Evolutionary conservation across 2,888 invertebrate species (phyloP).

Genomic region (Parnassius glacialis): DNA sequence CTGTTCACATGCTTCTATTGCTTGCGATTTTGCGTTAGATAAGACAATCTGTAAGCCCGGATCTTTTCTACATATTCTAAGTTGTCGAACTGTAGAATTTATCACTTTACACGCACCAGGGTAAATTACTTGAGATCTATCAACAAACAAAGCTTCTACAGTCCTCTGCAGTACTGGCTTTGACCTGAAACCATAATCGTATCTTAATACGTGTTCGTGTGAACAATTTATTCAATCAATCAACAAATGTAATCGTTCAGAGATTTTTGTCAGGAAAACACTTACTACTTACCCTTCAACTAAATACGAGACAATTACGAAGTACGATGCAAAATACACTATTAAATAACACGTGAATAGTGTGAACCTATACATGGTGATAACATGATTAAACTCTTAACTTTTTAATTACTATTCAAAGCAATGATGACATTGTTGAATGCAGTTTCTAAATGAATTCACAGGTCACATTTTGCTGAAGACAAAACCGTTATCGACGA

Average conservation of each 20-base stretch:
- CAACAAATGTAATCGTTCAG: too few relatives aligned
- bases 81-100: constrained; percentile 81
- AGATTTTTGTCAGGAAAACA: constrained; percentile 15
- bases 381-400: constrained; percentile 40
- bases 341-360: constrained; percentile 51
- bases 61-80: constrained; percentile 82
- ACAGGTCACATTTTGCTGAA: constrained; percentile 36
- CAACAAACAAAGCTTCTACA: constrained; percentile 60
- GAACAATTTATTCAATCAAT: too few relatives aligned
- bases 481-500: constrained; percentile 51
- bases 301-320: constrained; percentile 52
- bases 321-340: constrained; percentile 29
- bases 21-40: constrained; percentile 79
- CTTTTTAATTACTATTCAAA: constrained; percentile 33
- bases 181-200: constrained; percentile 47
- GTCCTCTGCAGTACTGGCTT: constrained; percentile 66
- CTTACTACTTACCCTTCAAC: constrained; percentile 59
- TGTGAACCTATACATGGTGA: constrained; percentile 44
- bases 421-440: constrained; percentile 43
- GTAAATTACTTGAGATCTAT: constrained; percentile 52
- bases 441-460: constrained; percentile 58
- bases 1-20: constrained; percentile 82
- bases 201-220: too few relatives aligned
- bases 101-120: constrained; percentile 81
- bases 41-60: constrained; percentile 77